These are phyloP conservation scores for Pterobdella sp. DNA, from an alignment of 2,888 invertebrate genomes.

Conservation along the genomic window DNA sequence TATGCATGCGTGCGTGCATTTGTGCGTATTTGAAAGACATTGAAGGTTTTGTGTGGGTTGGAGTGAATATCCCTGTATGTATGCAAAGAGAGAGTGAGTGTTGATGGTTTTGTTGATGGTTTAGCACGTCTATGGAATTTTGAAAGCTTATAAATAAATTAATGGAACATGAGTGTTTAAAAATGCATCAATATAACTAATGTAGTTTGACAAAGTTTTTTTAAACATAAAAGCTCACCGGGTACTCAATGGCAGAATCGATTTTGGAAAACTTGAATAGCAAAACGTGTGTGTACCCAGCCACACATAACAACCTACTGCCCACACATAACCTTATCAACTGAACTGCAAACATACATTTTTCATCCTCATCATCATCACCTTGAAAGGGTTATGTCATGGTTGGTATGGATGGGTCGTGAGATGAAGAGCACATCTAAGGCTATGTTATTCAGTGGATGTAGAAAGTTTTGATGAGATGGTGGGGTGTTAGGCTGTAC, in stretches of 20 bases:
- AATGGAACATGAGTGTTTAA: background rate
- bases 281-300: conserved; percentile 85
- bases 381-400: too few relatives aligned
- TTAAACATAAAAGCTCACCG: conserved; percentile 41
- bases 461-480: too few relatives aligned
- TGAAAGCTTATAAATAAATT: background rate
- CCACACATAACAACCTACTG: conserved; percentile 77
- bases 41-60: background rate
- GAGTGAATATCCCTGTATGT: too few relatives aligned
- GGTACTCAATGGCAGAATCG: conserved; percentile 61
- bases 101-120: too few relatives aligned
- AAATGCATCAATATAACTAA: background rate
- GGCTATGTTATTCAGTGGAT: too few relatives aligned
- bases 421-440: too few relatives aligned
- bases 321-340: conserved; percentile 79
- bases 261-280: conserved; percentile 89
- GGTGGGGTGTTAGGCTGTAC: too few relatives aligned
- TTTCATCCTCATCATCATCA: conserved; percentile 54
- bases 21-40: background rate
- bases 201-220: background rate
- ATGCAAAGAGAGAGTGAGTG: too few relatives aligned
- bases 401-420: too few relatives aligned
- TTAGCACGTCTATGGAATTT: too few relatives aligned
- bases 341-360: conserved; percentile 82
- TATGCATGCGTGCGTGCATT: background rate